Base-by-base conservation (phyloP, 2,113 vertebrate genomes). In the Atractosteus spatula region DNA sequence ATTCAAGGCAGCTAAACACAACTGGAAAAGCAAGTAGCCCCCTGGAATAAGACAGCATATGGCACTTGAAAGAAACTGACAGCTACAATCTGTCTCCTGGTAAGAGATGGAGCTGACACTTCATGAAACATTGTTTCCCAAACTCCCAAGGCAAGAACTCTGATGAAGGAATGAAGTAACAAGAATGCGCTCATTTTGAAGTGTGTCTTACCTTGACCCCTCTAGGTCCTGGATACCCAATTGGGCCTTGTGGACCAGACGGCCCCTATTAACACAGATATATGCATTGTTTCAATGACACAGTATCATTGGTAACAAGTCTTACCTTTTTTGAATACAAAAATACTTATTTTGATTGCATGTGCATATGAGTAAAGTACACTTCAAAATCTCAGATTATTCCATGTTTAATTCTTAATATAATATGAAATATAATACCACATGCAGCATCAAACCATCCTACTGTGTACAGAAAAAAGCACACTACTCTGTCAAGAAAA, bases 191-290 rank as follows among this genome's bases (percentile, higher is more conserved):
- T 3, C 7, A 4, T 14, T 59, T 59, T 59, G n/a, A 59, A 65
- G 11, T 0, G 29, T 71, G 43, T 16, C 91, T 92, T 80, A 99
- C 97, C 96, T 99, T 99, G 59, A 99, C 96, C 66, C 97, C 97
- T 0, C 97, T 92, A 0, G 94, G 88, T 8, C 97, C 97, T 1
- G 97, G 97, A 62, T 98, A 99, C 68, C 97, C 97, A 0, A 99
- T 91, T 7, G 95, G 94, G 70, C 96, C 97, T 90, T 99, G 97
- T 76, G 97, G 93, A 29, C 97, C 97, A 7, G 94, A 75, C 0
- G 97, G 97, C 77, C 97, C 97, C 97, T 99, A 79, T 0, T 7
- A 62, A 29, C 12, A 57, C 75, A 41, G 62, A 47, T 2, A 73
- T 62, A 68, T 56, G 79, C 29, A 81, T 3, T 63, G 29, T 29